Evolutionary conservation across 2,888 invertebrate species (phyloP), one percentile per base, ranked within the genome.

Genomic region (Podabrus alpinus): DNA sequence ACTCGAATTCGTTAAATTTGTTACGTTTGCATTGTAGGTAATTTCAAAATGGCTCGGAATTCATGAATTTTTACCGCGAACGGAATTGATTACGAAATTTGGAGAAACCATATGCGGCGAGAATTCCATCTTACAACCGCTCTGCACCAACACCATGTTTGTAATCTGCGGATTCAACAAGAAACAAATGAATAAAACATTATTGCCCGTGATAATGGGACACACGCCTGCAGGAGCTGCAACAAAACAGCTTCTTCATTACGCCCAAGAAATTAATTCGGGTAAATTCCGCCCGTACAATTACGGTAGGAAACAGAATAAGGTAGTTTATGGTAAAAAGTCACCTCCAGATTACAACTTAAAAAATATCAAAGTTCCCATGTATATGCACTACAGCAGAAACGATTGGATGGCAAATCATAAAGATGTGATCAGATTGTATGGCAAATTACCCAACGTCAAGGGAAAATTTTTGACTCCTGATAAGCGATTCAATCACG

Each of bases 101-200:
- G 91, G 90, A 16, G 85, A 89, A 72, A 72, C 87, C 0, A 75
- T 90, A 0, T 94, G 94, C 80, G 87, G 88, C 68, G 90, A 91
- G 78, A 89, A 89, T 11, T 89, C 89, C 0, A 73, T 88, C 3
- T 89, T 89, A 69, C 91, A 90, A 78, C 90, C 87, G 1, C 80
- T 94, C 4, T 95, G 95, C 85, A 89, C 89, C 62, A 92, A 92
- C 82, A 85, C 92, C 0, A 81, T 94, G 3, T 94, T 94, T 83
- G 85, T 94, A 5, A 80, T 94, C 2, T 89, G 88, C 3, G 93
- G 93, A 11, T 91, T 89, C 82, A 90, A 91, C 82, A 88, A 88
- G 61, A 86, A 86, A 9, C 91, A 92, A 83, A 86, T 89, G 59
- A 89, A 90, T 80, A 81, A 86, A 82, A 81, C 79, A n/a, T 70